Evolutionary conservation across 2,113 vertebrate genomes (phyloP), one percentile per base, ranked within the genome.

Genomic region (Mirounga angustirostris): DNA sequence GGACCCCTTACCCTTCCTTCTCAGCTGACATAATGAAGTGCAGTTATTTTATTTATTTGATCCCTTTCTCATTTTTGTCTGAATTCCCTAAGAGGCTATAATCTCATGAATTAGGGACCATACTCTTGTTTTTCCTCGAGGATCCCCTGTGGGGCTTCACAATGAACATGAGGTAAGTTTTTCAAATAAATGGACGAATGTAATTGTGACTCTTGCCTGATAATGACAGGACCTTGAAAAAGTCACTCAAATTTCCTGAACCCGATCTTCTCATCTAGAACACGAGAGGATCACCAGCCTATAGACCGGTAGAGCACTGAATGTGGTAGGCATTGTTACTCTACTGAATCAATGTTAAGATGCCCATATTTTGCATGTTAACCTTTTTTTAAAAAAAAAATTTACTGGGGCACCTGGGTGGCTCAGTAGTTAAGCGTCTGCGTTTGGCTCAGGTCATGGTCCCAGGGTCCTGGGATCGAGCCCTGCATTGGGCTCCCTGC

Each of bases 291-390:
- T n/a, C n/a, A 28, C 10, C 46, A 2, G 7, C 36, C 93, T 3
- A 4, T 4, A 56, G 24, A 10, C 1, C 9, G 10, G 4, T 15
- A 67, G 52, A 58, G 11, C 4, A 5, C 16, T 4, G 21, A 22
- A 1, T 7, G 0, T 19, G 13, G 33, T 28, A 14, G 7, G 16
- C 74, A 12, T 24, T 12, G 3, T 43, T 14, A 18, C 24, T 24
- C 84, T 46, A 65, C 0, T 22, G 22, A 5, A 18, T 10, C 10
- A 14, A 1, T 30, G 76, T 61, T 91, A 69, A 73, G 63, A 87
- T 43, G 19, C 6, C 22, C 16, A 46, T 54, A 36, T 46, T 71
- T 82, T 56, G 43, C 7, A 65, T 14, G 71, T 59, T 30, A 88
- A 58, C 15, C 0, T 93, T 89, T 69, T 36, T 59, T 59, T 0